Conservation (phyloP, 2,797 vertebrate genomes). For the Coracias cyanogaster region DNA sequence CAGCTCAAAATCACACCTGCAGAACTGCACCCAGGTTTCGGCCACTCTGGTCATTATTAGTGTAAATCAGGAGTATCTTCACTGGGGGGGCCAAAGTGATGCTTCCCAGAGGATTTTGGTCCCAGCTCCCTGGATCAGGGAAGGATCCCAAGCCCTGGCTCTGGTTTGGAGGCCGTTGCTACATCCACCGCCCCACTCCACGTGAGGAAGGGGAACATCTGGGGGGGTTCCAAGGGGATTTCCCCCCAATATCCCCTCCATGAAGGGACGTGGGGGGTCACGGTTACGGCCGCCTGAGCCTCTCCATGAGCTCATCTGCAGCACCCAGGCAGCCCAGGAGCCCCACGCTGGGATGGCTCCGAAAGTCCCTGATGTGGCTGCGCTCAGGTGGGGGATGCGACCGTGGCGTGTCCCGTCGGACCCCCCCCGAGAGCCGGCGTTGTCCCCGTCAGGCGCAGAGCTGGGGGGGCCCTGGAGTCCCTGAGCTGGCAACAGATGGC, state of each 20-base stretch:
- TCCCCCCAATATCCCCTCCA: neutral
- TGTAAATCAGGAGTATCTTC: too few relatives aligned
- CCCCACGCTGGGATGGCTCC: neutral
- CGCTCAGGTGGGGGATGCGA: conserved; percentile 9
- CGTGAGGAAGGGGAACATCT: neutral
- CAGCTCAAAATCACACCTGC: too few relatives aligned
- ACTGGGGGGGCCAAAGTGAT: too few relatives aligned
- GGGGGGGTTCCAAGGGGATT: neutral
- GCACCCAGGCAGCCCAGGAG: neutral
- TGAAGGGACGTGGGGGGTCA: rapidly evolving
- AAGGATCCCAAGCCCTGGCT: neutral
- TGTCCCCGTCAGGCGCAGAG: neutral
- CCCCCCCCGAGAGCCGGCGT: neutral
- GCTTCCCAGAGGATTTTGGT: too few relatives aligned
- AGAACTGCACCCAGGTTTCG: too few relatives aligned
- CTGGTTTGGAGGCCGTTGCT: neutral
- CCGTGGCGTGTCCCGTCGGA: rapidly evolving
- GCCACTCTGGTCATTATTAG: too few relatives aligned
- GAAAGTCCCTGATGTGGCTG: neutral
- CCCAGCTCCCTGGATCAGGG: too few relatives aligned
- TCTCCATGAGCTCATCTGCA: neutral
- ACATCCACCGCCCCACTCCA: neutral
- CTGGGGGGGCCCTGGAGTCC: neutral
- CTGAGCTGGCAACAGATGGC: conserved; percentile 56
- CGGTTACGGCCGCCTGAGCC: rapidly evolving